These are phyloP conservation scores for Cosmia pyralina DNA, from an alignment of 2,888 invertebrate species.

Conservation along the genomic window DNA sequence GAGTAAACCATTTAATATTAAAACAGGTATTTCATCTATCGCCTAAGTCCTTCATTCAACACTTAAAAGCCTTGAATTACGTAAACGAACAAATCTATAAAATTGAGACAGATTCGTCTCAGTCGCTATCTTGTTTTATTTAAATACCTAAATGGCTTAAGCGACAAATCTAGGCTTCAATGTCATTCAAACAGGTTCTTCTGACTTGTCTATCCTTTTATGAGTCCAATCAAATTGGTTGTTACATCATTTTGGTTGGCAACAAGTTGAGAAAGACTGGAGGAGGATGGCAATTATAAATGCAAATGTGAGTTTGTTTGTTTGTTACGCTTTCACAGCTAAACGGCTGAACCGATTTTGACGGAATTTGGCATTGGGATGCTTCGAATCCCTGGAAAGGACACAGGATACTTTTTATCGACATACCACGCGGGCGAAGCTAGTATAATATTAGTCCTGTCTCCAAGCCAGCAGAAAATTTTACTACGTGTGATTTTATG, in stretches of 20 bases:
- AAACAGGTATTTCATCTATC: conserved; percentile 10
- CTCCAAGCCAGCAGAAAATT: no score
- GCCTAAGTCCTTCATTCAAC: conserved; percentile 10
- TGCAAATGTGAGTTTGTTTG: no score
- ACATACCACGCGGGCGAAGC: no score
- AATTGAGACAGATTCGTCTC: conserved; percentile 20
- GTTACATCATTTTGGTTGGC: conserved; percentile 38
- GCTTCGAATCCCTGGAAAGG: no score
- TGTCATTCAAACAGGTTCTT: conserved; percentile 50
- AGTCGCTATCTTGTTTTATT: conserved; percentile 36
- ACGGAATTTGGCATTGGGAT: no score
- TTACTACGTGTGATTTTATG: neutral
- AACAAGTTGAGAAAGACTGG: conserved; percentile 18
- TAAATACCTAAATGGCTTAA: conserved; percentile 37
- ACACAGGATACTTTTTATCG: no score
- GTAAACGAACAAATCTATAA: conserved; percentile 26
- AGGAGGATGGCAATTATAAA: neutral
- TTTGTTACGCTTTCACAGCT: no score
- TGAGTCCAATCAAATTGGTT: conserved; percentile 5
- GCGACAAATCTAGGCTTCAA: conserved; percentile 50
- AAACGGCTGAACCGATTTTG: no score
- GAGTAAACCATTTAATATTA: neutral
- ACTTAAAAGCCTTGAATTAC: conserved; percentile 26
- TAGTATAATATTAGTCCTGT: no score
- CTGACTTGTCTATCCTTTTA: conserved; percentile 27